phyloP scores from a whole-genome alignment of 1,140 invertebrate genomes.

The Drosophila malerkotliana region DNA sequence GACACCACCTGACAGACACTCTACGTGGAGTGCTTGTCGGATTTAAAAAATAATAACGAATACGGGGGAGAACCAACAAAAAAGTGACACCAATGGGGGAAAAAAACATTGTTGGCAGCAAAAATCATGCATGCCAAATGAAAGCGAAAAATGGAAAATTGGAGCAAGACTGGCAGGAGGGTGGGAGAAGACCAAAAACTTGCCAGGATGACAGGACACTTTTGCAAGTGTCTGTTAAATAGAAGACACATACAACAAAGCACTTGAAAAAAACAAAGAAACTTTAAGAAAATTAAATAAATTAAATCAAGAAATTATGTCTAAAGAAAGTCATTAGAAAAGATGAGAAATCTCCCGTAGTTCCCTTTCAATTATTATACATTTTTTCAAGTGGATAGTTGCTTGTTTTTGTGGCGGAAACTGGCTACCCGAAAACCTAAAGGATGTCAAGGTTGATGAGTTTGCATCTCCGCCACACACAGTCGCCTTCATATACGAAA shows the following conservation, averaged over 20 bases:
- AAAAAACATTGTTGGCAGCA: slow-evolving; percentile 2
- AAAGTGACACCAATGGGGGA: slow-evolving; percentile 31
- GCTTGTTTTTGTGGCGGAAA: not conserved
- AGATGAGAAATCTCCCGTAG: too few species aligned
- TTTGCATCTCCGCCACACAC: slow-evolving; percentile 7
- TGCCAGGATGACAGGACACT: slow-evolving; percentile 68
- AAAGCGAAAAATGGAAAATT: slow-evolving; percentile 44
- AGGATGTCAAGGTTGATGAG: slow-evolving; percentile 74
- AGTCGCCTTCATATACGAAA: slow-evolving; percentile 12
- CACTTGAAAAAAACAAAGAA: not conserved
- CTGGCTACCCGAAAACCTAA: slow-evolving; percentile 51
- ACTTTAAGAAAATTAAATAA: not conserved
- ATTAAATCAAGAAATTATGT: not conserved
- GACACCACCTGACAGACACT: slow-evolving; percentile 80
- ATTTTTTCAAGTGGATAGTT: not conserved
- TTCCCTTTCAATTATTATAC: too few species aligned
- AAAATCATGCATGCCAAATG: slow-evolving; percentile 76
- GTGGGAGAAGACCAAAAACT: slow-evolving; percentile 6
- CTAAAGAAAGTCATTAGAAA: not conserved
- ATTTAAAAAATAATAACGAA: slow-evolving; percentile 68
- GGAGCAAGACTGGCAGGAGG: slow-evolving; percentile 18
- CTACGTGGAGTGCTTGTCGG: slow-evolving; percentile 76
- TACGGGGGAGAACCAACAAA: slow-evolving; percentile 15
- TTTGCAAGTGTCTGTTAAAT: slow-evolving; percentile 71
- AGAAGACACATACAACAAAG: slow-evolving; percentile 32